Evolutionary conservation across 2,797 vertebrate species (phyloP), one percentile per base, ranked within the genome.

Genomic region (Erethizon dorsatum): DNA sequence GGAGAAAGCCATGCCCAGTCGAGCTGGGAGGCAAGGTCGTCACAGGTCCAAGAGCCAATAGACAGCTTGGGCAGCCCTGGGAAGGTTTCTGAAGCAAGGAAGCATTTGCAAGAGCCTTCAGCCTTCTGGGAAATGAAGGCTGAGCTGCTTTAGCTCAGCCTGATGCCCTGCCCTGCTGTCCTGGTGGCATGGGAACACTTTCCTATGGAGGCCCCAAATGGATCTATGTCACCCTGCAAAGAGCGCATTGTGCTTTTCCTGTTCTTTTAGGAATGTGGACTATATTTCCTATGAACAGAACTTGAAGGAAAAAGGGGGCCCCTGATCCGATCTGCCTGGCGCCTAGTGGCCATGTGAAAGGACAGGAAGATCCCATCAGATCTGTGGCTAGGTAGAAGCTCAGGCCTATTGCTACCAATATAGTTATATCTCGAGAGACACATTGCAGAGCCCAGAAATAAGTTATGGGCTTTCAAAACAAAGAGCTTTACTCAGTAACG

Each of bases 241-340:
- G 33, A 69, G 65, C 6, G 2, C 33, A 69, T 8, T 6, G 15
- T n/a, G 65, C 65, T 69, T 37, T 37, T 69, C 33, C 65, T 69
- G 98, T 98, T 97, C 94, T 99, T 98, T 99, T 99, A 95, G 98
- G 98, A 94, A 99, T 98, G 95, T 98, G 98, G 96, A 99, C 99
- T n/a, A n/a, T n/a, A n/a, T n/a, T n/a, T n/a, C n/a, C n/a, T n/a
- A n/a, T n/a, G n/a, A n/a, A n/a, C n/a, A n/a, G n/a, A n/a, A n/a
- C n/a, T n/a, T n/a, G n/a, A n/a, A n/a, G n/a, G n/a, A n/a, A n/a
- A n/a, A n/a, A n/a, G n/a, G n/a, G 54, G n/a, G 5, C 15, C 31
- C 73, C 13, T 47, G 24, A 75, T 75, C 13, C 7, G 5, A 28
- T 47, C 24, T 75, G 45, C 11, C 69, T 12, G 14, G 13, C 5